These are phyloP conservation scores for Misgurnus mizolepis DNA, from an alignment of 2,113 vertebrate genomes.

Conservation along the genomic window DNA sequence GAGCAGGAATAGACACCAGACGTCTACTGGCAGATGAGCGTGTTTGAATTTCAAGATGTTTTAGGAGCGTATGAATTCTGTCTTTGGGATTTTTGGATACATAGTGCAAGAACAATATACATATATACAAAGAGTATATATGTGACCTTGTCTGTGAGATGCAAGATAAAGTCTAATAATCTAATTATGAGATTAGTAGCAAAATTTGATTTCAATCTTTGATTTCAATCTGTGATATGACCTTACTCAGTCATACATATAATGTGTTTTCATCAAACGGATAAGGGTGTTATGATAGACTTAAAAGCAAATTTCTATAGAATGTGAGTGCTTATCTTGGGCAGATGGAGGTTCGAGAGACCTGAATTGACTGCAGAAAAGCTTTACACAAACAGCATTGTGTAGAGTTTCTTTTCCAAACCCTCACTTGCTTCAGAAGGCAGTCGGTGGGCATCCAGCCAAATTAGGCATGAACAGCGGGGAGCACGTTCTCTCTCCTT, in stretches of 20 bases:
- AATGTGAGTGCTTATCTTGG: conserved; percentile 42
- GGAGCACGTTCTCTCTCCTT: conserved; percentile 55
- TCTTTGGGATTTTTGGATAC: neutral
- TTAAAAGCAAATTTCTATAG: neutral
- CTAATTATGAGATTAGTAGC: no score
- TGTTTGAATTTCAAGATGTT: neutral
- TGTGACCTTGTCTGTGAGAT: no score
- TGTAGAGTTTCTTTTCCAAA: conserved; percentile 65
- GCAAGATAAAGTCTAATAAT: no score
- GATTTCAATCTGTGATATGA: no score
- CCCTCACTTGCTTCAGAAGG: conserved; percentile 50
- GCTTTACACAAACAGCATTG: conserved; percentile 77
- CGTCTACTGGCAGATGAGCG: neutral
- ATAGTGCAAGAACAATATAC: neutral
- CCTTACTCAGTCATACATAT: no score
- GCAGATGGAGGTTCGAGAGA: conserved; percentile 70
- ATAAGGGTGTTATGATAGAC: conserved; percentile 14
- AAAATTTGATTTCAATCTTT: no score
- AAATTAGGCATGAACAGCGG: conserved; percentile 69
- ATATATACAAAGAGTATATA: neutral
- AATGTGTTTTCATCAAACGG: neutral
- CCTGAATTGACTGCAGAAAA: conserved; percentile 68
- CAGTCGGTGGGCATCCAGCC: conserved; percentile 65
- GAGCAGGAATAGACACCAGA: neutral
- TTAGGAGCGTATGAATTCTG: neutral